Percentiles rank a stretch among this genome's conserved stretches.
These are phyloP conservation scores for Heliconius eleuchia DNA, from an alignment of 1,140 invertebrate species.

Conservation along the genomic window DNA sequence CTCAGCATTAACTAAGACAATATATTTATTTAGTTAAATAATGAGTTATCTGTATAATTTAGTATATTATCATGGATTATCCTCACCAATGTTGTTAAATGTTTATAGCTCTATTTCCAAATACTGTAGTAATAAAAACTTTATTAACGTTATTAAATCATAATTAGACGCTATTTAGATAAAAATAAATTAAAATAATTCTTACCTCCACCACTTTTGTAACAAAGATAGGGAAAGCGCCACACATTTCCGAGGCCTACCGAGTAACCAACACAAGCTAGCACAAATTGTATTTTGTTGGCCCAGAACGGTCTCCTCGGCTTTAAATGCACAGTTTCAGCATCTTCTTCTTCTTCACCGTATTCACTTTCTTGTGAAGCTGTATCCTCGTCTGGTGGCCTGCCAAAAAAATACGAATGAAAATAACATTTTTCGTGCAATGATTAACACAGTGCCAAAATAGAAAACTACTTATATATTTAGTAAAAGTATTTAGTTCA, in stretches of 20 bases:
- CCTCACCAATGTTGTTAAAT: background rate
- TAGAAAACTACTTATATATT: background rate
- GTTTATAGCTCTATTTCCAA: background rate
- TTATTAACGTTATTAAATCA: background rate
- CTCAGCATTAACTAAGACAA: background rate
- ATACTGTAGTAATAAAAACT: background rate
- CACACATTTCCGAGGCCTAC: conserved; percentile 96
- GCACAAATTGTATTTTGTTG: conserved; percentile 94
- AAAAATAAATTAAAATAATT: conserved; percentile 3
- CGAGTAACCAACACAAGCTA: conserved; percentile 95
- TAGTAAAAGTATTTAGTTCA: background rate
- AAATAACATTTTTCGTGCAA: background rate
- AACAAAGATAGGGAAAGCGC: conserved; percentile 93
- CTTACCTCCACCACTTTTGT: conserved; percentile 91
- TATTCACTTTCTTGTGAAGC: conserved; percentile 85
- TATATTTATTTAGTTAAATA: background rate
- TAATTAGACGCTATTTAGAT: background rate
- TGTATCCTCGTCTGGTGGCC: conserved; percentile 85
- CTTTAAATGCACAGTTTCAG: conserved; percentile 85
- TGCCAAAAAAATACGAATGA: conserved; percentile 49
- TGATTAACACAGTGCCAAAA: background rate
- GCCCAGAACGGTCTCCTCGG: conserved; percentile 91
- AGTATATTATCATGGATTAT: background rate
- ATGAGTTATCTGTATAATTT: background rate
- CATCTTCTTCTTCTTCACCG: conserved; percentile 84